These are phyloP conservation scores for Uropetala carovei DNA, from an alignment of 2,888 invertebrate species.

Conservation along the genomic window DNA sequence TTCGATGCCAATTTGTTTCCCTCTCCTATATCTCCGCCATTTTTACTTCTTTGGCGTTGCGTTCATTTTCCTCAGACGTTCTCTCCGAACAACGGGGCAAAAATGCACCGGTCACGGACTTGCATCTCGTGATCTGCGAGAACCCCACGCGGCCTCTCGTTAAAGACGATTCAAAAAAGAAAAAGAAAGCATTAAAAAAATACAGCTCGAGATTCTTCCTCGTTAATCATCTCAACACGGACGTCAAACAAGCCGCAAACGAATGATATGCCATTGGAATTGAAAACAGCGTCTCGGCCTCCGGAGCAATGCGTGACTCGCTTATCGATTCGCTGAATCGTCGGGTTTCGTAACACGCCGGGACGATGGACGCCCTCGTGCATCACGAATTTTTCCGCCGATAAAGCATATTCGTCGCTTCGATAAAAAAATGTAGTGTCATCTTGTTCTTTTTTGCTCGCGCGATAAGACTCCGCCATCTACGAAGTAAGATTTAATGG, in stretches of 20 bases:
- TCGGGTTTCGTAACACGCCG: neutral
- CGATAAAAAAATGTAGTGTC: too few relatives aligned
- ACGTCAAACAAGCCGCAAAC: slow-evolving; percentile 20
- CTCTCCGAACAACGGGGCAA: neutral
- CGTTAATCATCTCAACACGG: slow-evolving; percentile 10
- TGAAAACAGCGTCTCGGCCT: neutral
- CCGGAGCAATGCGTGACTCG: neutral
- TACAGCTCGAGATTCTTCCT: neutral
- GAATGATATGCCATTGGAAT: neutral
- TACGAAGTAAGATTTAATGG: too few relatives aligned
- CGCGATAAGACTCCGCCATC: too few relatives aligned
- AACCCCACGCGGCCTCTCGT: neutral
- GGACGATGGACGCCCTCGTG: too few relatives aligned
- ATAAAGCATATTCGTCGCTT: too few relatives aligned
- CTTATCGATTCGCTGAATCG: slow-evolving; percentile 4
- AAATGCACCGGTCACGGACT: neutral
- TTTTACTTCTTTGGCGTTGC: too few relatives aligned
- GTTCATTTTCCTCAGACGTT: neutral
- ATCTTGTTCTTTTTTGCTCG: too few relatives aligned
- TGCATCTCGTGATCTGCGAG: neutral
- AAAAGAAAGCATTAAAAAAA: neutral
- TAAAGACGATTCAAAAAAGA: slow-evolving; percentile 13
- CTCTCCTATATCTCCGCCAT: too few relatives aligned
- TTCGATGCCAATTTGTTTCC: too few relatives aligned
- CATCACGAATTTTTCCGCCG: too few relatives aligned